Evolutionary conservation across 2,888 invertebrate species (phyloP).

Genomic region (Polylopha cassiicola): DNA sequence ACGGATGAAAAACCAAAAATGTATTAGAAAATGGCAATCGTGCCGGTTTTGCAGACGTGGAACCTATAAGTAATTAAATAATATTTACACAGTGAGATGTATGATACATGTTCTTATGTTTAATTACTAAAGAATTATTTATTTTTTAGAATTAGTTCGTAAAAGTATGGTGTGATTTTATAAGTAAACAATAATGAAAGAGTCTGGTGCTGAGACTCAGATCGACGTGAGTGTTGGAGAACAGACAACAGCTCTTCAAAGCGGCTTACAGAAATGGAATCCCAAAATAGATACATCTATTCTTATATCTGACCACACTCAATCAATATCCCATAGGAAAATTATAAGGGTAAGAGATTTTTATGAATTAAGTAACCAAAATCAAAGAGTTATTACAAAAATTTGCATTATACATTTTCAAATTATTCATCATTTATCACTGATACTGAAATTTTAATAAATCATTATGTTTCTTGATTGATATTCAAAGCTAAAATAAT

Average conservation of each 20-base stretch:
- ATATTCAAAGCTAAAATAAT: no score
- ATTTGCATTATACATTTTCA: no score
- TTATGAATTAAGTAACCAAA: not conserved
- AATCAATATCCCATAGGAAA: conserved; percentile 53
- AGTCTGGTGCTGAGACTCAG: conserved; percentile 27
- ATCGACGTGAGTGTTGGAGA: conserved; percentile 27
- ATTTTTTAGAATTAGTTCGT: conserved; percentile 4
- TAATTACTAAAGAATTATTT: no score
- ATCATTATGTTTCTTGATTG: no score
- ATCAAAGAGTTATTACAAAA: no score
- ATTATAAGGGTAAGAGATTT: conserved; percentile 51
- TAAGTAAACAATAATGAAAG: conserved; percentile 23
- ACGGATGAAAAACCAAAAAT: conserved; percentile 14
- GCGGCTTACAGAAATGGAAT: conserved; percentile 32
- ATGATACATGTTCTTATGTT: no score
- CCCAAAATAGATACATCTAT: conserved; percentile 25
- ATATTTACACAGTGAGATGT: not conserved
- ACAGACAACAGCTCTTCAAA: conserved; percentile 22
- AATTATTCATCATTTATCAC: no score
- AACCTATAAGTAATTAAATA: conserved; percentile 20
- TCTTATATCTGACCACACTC: conserved; percentile 28
- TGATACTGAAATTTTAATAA: no score
- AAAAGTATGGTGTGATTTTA: conserved; percentile 10
- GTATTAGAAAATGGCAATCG: conserved; percentile 27
- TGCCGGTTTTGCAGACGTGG: conserved; percentile 34